Base-by-base conservation (phyloP, 2,797 vertebrate species). In the Smutsia temminckii region DNA sequence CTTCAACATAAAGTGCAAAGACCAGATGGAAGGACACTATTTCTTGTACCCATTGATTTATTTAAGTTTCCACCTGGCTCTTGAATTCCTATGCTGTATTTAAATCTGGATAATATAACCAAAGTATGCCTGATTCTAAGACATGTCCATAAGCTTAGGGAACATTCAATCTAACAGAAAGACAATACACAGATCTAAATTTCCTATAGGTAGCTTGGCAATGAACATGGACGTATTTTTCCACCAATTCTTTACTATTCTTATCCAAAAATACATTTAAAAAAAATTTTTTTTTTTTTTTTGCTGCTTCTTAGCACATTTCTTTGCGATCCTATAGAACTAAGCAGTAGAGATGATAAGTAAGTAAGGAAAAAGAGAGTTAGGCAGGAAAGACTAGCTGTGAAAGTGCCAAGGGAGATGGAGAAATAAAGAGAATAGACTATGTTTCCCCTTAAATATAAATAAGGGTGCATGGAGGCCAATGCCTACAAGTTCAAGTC, bases 11-110 rank as follows among this genome's bases (percentile, higher is more conserved):
- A 87, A 94, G 77, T 13, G 21, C 86, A 95, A 97, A 96, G 66
- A 89, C 27, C 66, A 93, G 96, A 91, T 89, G 88, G 79, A 72
- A 83, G 68, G 83, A 97, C 95, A 97, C 59, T 89, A 94, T 95
- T 89, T 96, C 91, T 96, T 84, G 32, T 25, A 68, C 32, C 86
- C 72, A 25, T 14, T 57, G 53, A 57, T 64, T 93, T 93, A 92
- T 72, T 88, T 97, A 79, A 83, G 64, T 84, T 34, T 92, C 68
- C 34, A 79, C 69, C 55, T 94, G 85, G 32, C 71, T 94, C 72
- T 77, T 95, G 53, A 92, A 92, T 95, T 71, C n/a, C 63, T 89
- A 32, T 12, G 18, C 16, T 78, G 27, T 59, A 66, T 85, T 95
- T 84, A 92, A 89, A 78, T 93, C 68, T 88, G 29, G 55, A 63